Conservation (phyloP, 37 sponge, comb jelly and placozoan species). For the Haliclona indistincta region DNA sequence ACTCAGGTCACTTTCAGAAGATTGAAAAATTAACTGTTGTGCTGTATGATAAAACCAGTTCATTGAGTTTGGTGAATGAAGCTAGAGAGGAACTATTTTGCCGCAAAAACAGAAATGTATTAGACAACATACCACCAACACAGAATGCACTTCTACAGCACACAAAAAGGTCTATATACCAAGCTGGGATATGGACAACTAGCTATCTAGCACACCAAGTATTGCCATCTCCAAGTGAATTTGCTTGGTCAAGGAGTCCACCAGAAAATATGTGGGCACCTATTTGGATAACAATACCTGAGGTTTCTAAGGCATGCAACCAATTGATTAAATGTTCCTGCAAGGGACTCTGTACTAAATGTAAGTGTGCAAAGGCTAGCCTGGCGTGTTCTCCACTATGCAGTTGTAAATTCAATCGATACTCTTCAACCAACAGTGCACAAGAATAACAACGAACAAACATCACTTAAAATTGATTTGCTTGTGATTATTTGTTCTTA, state of each 20-base stretch:
- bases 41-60: constrained; percentile 7
- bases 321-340: constrained; percentile 7
- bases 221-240: constrained; percentile 1
- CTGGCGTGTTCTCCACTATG: constrained; percentile 12
- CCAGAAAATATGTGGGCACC: not conserved
- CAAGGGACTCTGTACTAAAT: constrained; percentile 2
- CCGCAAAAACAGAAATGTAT: not conserved
- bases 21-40: constrained; percentile 13
- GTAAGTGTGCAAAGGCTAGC: constrained; percentile 8
- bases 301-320: constrained; percentile 10
- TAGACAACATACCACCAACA: too few species aligned
- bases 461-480: too few species aligned
- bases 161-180: constrained; percentile 2
- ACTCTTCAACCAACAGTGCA: too few species aligned
- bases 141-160: constrained; percentile 14
- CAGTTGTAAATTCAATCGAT: constrained; percentile 14
- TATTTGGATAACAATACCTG: constrained; percentile 9
- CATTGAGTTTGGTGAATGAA: constrained; percentile 13
- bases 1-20: not conserved
- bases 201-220: constrained; percentile 3
- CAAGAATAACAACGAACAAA: too few species aligned
- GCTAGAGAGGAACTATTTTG: too few species aligned
- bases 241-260: constrained; percentile 9
- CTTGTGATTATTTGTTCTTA: too few species aligned
- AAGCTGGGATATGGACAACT: constrained; percentile 12